A percentile compares a stretch with the other conserved stretches of the same genome.
Conservation (phyloP, 2,113 vertebrate species). For the Brachypteracias leptosomus region DNA sequence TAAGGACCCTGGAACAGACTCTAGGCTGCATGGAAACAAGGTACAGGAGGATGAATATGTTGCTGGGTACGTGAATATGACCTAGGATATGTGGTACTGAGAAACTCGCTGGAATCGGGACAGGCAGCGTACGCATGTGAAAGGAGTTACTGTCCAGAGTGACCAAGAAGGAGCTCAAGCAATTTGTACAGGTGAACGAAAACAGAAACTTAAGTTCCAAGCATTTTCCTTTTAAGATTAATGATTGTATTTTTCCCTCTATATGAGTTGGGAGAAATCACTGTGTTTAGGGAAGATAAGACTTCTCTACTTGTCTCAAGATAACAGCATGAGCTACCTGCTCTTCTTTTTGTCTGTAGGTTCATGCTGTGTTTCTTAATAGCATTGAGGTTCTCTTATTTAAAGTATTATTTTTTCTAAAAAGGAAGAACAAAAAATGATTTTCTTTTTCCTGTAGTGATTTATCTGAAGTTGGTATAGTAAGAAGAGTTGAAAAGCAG, state of each 20-base stretch:
- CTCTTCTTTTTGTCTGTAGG: background rate
- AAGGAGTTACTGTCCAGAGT: background rate
- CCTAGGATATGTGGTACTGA: background rate
- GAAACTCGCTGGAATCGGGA: background rate
- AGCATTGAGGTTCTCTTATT: background rate
- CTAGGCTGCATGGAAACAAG: background rate
- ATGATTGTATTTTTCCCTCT: background rate
- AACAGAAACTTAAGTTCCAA: background rate
- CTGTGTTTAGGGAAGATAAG: background rate
- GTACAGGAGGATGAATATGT: background rate
- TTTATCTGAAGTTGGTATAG: background rate
- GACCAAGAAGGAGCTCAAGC: background rate
- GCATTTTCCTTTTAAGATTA: background rate
- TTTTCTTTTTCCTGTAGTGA: background rate
- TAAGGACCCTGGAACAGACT: background rate
- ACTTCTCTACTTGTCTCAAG: background rate
- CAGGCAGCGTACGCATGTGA: accelerated
- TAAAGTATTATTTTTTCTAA: background rate
- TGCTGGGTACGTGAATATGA: no score
- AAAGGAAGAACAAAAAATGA: background rate
- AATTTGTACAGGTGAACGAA: background rate
- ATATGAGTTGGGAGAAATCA: background rate
- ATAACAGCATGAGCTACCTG: background rate
- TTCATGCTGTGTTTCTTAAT: background rate
- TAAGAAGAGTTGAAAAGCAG: background rate